A percentile compares a stretch with the other conserved stretches of the same genome.
Evolutionary conservation across 2,797 vertebrate species (phyloP).

Genomic region (Karalla daura): DNA sequence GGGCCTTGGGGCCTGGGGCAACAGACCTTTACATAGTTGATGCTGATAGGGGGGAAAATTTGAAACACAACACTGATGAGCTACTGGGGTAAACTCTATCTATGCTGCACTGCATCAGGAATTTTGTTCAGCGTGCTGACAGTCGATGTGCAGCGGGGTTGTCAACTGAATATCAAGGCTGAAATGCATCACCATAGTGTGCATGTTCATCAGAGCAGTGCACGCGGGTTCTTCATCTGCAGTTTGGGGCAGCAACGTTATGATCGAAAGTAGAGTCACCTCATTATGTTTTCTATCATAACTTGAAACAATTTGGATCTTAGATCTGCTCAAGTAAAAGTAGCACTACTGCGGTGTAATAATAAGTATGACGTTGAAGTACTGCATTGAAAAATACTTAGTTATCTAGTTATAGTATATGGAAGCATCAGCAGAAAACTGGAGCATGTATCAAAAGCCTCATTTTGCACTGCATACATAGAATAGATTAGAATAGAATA

Average conservation of each 20-base stretch:
- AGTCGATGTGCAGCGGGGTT: slow-evolving; percentile 35
- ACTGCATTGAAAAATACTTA: background rate
- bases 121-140: slow-evolving; percentile 52
- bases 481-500: too few species aligned
- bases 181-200: slow-evolving; percentile 45
- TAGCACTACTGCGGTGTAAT: background rate
- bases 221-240: slow-evolving; percentile 8
- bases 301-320: background rate
- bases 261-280: background rate
- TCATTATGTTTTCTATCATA: background rate
- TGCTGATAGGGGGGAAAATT: slow-evolving; percentile 51
- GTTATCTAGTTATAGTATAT: too few species aligned
- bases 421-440: too few species aligned
- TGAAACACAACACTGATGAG: slow-evolving; percentile 65
- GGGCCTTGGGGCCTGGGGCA: slow-evolving; percentile 58
- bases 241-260: background rate
- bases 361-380: background rate
- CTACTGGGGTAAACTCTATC: slow-evolving; percentile 51
- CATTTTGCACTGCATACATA: too few species aligned
- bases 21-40: slow-evolving; percentile 68
- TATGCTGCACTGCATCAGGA: slow-evolving; percentile 53
- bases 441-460: too few species aligned
- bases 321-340: background rate
- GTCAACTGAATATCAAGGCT: slow-evolving; percentile 62
- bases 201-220: slow-evolving; percentile 33